Evolutionary conservation across 2,797 vertebrate species (phyloP).

Genomic region (Lithobates sylvaticus): DNA sequence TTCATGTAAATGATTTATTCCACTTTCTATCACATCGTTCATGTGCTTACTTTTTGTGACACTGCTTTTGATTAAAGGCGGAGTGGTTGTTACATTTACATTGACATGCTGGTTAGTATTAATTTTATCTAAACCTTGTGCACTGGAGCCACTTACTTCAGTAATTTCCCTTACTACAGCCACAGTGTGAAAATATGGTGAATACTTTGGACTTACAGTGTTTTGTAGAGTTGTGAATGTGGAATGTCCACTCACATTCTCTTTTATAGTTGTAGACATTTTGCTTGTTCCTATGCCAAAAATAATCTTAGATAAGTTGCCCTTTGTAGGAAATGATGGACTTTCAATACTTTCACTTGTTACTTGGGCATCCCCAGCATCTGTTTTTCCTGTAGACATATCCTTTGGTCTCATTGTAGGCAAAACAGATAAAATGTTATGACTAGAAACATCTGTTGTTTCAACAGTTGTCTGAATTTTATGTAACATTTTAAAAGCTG

Average conservation of each 20-base stretch:
- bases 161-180: background rate
- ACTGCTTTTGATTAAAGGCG: background rate
- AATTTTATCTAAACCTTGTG: slow-evolving; percentile 20
- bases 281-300: background rate
- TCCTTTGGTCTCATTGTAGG: background rate
- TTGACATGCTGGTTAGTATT: slow-evolving; percentile 3
- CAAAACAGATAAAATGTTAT: background rate
- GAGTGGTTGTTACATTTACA: background rate
- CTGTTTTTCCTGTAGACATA: background rate
- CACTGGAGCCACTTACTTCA: background rate
- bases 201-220: slow-evolving; percentile 14
- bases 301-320: background rate
- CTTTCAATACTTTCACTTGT: background rate
- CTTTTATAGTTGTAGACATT: background rate
- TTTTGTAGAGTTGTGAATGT: background rate
- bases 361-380: background rate
- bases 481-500: slow-evolving; percentile 21
- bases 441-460: background rate
- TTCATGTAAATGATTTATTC: slow-evolving; percentile 34
- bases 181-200: background rate
- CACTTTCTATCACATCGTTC: background rate
- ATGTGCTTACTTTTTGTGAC: slow-evolving; percentile 1
- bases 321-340: background rate
- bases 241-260: background rate
- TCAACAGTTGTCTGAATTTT: background rate